Conservation (phyloP, 2,113 vertebrate species). For the Eublepharis macularius region DNA sequence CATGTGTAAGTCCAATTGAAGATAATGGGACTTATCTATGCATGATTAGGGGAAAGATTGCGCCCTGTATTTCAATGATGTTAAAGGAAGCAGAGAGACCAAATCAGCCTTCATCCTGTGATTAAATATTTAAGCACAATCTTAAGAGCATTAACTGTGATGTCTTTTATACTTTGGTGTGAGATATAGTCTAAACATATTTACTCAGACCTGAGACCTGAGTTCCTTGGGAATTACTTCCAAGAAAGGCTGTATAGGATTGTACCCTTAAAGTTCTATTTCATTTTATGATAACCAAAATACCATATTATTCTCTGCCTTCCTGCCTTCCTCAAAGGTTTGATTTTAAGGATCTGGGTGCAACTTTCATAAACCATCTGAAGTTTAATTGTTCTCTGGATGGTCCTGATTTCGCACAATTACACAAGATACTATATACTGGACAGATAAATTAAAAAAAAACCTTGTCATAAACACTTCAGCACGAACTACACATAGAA, state of each 20-base stretch:
- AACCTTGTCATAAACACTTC: background rate
- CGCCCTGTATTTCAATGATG: background rate
- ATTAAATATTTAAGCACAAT: background rate
- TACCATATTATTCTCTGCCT: background rate
- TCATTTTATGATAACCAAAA: background rate
- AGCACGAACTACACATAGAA: background rate
- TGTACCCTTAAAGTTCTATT: background rate
- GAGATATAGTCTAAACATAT: too few species aligned
- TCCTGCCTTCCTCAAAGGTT: too few species aligned
- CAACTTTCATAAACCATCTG: background rate
- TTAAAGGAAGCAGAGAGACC: background rate
- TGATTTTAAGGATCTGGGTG: background rate
- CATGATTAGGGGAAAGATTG: background rate
- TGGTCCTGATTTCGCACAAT: background rate
- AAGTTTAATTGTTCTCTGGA: background rate
- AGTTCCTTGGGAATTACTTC: background rate
- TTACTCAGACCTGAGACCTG: too few species aligned
- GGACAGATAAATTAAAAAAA: background rate
- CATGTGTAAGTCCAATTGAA: background rate
- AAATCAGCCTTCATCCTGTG: background rate
- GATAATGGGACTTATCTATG: background rate
- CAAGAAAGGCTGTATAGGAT: background rate
- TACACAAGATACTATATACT: background rate
- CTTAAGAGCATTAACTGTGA: background rate
- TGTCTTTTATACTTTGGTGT: too few species aligned